These are phyloP conservation scores for Mesembrinibis cayennensis DNA, from an alignment of 2,113 vertebrate species.

Conservation along the genomic window DNA sequence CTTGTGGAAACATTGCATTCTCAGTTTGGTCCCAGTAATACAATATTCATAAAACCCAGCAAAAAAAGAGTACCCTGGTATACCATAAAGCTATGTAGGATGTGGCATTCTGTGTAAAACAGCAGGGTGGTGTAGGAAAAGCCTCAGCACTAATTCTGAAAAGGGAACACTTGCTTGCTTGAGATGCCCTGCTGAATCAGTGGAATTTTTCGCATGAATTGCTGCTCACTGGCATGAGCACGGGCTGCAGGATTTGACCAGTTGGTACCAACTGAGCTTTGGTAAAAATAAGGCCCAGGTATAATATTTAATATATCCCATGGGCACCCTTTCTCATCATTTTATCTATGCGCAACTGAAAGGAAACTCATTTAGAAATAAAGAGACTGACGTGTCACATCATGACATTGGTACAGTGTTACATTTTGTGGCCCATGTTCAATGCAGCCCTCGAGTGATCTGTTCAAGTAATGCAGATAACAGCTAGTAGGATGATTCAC, in stretches of 20 bases:
- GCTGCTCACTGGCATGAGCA: not conserved
- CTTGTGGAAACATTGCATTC: not conserved
- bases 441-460: conserved; percentile 23
- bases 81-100: not conserved
- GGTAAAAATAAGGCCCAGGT: not conserved
- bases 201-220: not conserved
- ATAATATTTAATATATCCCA: not conserved
- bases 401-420: not conserved
- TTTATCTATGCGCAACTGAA: not conserved
- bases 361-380: not conserved
- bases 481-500: conserved; percentile 55
- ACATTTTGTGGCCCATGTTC: not conserved
- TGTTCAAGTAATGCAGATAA: conserved; percentile 33
- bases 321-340: not conserved
- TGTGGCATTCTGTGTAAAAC: not conserved
- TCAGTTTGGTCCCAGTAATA: not conserved
- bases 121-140: not conserved
- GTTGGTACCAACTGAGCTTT: not conserved
- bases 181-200: not conserved
- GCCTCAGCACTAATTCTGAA: not conserved
- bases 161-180: not conserved
- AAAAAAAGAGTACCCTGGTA: not conserved
- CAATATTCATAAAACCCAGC: not conserved
- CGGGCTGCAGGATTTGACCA: not conserved
- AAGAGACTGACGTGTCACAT: not conserved